Evolutionary conservation across 2,888 invertebrate genomes (phyloP), one percentile per base, ranked within the genome.

Genomic region (Drosophila histrio): DNA sequence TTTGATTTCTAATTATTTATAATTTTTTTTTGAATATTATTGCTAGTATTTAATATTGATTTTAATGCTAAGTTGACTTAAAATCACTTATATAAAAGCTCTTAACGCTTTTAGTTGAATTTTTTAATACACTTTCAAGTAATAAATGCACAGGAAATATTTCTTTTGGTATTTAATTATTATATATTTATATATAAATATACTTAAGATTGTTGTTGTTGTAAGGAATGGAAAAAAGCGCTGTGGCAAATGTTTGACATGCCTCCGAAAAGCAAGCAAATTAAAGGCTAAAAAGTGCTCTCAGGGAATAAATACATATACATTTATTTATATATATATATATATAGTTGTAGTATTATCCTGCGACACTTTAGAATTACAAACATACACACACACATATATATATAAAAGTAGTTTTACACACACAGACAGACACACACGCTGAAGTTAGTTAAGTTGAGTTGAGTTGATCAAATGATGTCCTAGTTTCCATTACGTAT

Each of bases 1-100:
- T 49, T 54, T 38, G 22, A 19, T 44, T 30, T 28, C 38, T 30
- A 60, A 43, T 36, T 43, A 36, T 13, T 54, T 46, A 6, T 34
- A 41, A 50, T 21, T 11, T 30, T 19, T 24, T 17, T 60, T 59
- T 43, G n/a, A 32, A 15, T 30, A 22, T 52, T 57, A 53, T 57
- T 61, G 39, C 59, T 73, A 69, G 54, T 56, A 61, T 47, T 46
- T 46, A 58, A 50, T 72, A 62, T 54, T 39, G 53, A 63, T 70
- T 39, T 59, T 53, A 17, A 46, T 39, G 66, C 59, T 54, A 57
- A 75, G 58, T 77, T 76, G 63, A 64, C 75, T 79, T 79, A 67
- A 78, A 77, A 77, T 79, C 77, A 67, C 76, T 74, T 66, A 66
- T 34, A 28, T 64, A 67, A 71, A 77, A 79, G 75, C 79, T 77